A percentile compares a stretch with the other conserved stretches of the same genome.
phyloP scores from a whole-genome alignment of 2,888 invertebrate genomes.

The Elaeidobius kamerunicus region DNA sequence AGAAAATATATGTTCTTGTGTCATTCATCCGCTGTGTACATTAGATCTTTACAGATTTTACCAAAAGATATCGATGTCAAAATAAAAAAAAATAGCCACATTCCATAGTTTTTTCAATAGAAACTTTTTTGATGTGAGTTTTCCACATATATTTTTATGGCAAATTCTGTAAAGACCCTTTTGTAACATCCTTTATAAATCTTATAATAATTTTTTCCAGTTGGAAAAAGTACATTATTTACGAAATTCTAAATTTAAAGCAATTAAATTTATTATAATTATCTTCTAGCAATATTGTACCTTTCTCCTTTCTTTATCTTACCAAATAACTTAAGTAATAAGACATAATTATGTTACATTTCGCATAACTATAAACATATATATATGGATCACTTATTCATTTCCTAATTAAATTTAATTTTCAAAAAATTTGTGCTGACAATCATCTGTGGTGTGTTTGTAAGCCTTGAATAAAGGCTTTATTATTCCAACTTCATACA shows the following conservation, averaged over 20 bases:
- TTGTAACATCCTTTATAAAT: no score
- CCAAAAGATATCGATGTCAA: no score
- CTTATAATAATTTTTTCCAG: not conserved
- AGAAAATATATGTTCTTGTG: no score
- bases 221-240: conserved; percentile 4
- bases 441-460: conserved; percentile 25
- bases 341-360: no score
- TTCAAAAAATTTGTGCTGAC: conserved; percentile 21
- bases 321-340: no score
- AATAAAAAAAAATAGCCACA: no score
- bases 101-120: no score
- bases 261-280: conserved; percentile 44
- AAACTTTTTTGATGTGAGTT: no score
- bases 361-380: not conserved
- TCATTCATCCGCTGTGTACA: no score
- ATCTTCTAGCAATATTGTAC: conserved; percentile 45
- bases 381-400: not conserved
- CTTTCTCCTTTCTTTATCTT: conserved; percentile 6
- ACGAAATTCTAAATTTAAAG: conserved; percentile 50
- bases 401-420: conserved; percentile 1
- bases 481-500: conserved; percentile 1
- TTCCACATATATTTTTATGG: no score
- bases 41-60: no score
- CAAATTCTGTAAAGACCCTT: no score
- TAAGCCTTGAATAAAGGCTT: conserved; percentile 7